A percentile compares a stretch with the other conserved stretches of the same genome.
These are phyloP conservation scores for Salticus scenicus DNA, from an alignment of 2,888 invertebrate genomes.

Conservation along the genomic window DNA sequence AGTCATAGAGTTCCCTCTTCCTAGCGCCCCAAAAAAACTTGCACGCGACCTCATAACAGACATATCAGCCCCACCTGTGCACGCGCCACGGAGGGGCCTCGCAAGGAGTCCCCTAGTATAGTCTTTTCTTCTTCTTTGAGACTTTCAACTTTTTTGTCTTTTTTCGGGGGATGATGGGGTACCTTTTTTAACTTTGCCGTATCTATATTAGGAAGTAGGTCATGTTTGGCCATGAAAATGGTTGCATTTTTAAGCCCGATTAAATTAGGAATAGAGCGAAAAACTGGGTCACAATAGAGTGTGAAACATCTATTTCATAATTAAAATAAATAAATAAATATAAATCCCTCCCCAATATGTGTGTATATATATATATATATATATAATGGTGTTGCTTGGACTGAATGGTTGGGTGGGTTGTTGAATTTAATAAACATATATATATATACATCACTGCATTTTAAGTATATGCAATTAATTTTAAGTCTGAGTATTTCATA, in stretches of 20 bases:
- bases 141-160: background rate
- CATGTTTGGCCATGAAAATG: conserved; percentile 25
- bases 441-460: too few species aligned
- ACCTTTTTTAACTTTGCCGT: background rate
- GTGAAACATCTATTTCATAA: too few species aligned
- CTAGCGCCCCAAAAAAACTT: background rate
- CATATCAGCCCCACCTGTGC: conserved; percentile 49
- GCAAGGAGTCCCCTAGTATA: background rate
- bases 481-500: too few species aligned
- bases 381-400: too few species aligned
- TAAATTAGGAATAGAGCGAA: background rate
- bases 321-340: too few species aligned
- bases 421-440: too few species aligned
- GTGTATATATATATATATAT: too few species aligned
- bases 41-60: conserved; percentile 25
- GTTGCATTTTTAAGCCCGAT: background rate
- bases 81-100: background rate
- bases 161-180: background rate
- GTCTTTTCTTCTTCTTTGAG: background rate
- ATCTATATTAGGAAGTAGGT: conserved; percentile 37
- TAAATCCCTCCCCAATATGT: too few species aligned
- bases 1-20: background rate
- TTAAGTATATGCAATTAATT: too few species aligned
- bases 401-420: too few species aligned
- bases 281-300: background rate